Conservation (phyloP, 2,113 vertebrate species). For the Leptobrachium ailaonicum region DNA sequence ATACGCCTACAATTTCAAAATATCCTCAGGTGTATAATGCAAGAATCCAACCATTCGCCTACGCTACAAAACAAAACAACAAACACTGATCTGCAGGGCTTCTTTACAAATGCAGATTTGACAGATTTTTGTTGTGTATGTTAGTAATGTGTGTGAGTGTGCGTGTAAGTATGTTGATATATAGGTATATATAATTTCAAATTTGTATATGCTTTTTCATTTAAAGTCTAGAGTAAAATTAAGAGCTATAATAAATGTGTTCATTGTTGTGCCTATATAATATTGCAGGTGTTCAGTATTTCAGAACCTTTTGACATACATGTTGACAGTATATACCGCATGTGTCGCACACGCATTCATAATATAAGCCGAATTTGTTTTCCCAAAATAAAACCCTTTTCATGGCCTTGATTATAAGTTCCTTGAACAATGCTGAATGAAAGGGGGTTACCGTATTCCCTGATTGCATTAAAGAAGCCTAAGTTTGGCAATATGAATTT, state of each 20-base stretch:
- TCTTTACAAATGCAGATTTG: not conserved
- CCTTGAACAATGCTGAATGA: conserved; percentile 19
- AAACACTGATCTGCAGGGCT: not conserved
- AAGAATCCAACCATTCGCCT: not conserved
- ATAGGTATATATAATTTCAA: not conserved
- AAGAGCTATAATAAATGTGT: no score
- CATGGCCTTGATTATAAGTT: conserved; percentile 34
- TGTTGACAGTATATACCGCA: no score
- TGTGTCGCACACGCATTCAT: no score
- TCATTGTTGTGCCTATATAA: no score
- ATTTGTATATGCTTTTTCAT: not conserved
- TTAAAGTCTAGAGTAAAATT: no score
- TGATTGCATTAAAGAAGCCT: conserved; percentile 43
- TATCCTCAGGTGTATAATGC: not conserved
- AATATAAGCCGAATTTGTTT: no score
- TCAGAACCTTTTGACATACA: no score
- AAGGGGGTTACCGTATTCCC: conserved; percentile 28
- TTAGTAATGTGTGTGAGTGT: not conserved
- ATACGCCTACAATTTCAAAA: not conserved
- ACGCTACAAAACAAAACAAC: not conserved
- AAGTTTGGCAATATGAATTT: conserved; percentile 45
- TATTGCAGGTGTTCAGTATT: no score
- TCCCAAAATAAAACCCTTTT: conserved; percentile 2
- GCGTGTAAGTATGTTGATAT: conserved; percentile 20
- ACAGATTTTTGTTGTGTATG: not conserved